A percentile compares a stretch with the other conserved stretches of the same genome.
Evolutionary conservation across 2,797 vertebrate species (phyloP).

Genomic region (Lerista edwardsae): DNA sequence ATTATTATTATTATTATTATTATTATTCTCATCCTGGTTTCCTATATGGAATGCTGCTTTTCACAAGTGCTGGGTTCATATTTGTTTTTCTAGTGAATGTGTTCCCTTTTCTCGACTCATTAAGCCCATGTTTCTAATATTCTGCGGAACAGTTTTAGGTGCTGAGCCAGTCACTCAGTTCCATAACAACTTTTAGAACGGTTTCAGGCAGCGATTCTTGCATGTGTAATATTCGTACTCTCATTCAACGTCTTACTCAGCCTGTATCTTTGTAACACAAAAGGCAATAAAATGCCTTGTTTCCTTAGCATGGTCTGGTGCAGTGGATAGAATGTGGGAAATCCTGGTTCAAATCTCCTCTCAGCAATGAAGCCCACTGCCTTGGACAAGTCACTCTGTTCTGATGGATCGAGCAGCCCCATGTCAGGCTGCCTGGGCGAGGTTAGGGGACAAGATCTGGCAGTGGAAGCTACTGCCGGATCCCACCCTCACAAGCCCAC

Average conservation of each 20-base stretch:
- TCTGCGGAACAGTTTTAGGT: background rate
- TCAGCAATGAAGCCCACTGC: no score
- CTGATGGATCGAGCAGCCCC: no score
- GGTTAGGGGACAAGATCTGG: no score
- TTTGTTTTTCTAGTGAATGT: no score
- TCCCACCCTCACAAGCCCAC: no score
- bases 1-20: no score
- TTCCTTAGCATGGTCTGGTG: no score
- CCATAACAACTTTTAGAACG: background rate
- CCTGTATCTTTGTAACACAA: background rate
- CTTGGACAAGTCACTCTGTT: no score
- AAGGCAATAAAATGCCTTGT: background rate
- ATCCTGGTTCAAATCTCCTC: no score
- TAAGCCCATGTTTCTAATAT: background rate
- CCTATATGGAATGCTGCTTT: background rate
- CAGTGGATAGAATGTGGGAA: no score
- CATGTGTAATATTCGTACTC: background rate
- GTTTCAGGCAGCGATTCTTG: background rate
- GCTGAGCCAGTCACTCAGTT: background rate
- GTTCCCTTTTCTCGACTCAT: background rate
- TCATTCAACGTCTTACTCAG: background rate
- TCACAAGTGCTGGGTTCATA: background rate
- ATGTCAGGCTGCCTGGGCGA: no score
- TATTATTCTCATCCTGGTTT: background rate
- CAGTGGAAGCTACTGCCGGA: no score